Evolutionary conservation across 2,797 vertebrate genomes (phyloP).

Genomic region (Pyrocephalus nanus): DNA sequence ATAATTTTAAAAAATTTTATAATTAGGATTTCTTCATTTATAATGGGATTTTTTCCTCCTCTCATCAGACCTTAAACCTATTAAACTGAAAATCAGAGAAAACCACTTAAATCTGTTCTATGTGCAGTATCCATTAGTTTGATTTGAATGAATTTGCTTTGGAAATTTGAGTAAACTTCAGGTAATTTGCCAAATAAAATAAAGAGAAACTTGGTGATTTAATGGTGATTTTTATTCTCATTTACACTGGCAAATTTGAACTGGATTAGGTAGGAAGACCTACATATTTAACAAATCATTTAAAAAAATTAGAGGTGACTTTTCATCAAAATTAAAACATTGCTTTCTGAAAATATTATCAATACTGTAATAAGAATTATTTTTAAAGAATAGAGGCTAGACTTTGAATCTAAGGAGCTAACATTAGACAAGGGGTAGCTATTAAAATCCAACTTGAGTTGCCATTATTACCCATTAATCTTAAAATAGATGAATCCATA

Average conservation of each 20-base stretch:
- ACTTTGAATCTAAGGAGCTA: background rate
- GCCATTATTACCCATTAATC: constrained; percentile 37
- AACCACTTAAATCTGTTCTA: background rate
- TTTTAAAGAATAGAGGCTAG: background rate
- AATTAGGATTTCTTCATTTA: background rate
- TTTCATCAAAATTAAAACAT: background rate
- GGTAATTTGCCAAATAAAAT: background rate
- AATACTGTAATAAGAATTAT: background rate
- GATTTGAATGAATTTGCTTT: background rate
- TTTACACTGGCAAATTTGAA: background rate
- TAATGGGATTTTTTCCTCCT: background rate
- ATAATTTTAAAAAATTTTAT: background rate
- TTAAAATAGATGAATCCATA: constrained; percentile 27
- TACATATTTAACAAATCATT: background rate
- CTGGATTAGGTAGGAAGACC: background rate
- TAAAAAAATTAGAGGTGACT: background rate
- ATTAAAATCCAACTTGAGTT: constrained; percentile 14
- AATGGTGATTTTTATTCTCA: background rate
- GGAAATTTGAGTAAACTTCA: background rate
- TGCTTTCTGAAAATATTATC: background rate
- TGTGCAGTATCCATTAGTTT: background rate
- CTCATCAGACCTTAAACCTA: background rate
- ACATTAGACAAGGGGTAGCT: background rate
- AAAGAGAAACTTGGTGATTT: background rate
- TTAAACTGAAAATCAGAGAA: background rate